phyloP scores from a whole-genome alignment of 2,797 vertebrate species.

The Mareca penelope region DNA sequence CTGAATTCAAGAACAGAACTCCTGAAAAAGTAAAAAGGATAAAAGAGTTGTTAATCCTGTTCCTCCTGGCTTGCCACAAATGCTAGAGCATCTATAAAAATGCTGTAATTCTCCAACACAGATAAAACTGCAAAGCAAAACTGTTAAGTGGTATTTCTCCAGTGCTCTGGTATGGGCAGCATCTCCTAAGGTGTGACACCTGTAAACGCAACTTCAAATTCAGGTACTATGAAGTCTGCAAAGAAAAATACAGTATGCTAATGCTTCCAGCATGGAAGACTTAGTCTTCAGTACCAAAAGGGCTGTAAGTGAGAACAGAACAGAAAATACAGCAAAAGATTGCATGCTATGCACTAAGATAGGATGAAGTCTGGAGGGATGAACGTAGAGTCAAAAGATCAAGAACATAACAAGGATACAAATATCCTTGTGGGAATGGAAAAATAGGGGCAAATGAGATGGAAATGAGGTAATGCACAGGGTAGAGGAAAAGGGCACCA shows the following conservation, averaged over 20 bases:
- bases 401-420: neutral
- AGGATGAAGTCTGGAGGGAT: neutral
- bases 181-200: neutral
- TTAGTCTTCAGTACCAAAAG: neutral
- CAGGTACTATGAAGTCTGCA: neutral
- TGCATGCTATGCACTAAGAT: neutral
- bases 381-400: neutral
- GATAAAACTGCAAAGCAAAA: conserved; percentile 63
- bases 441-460: neutral
- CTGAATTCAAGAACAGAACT: conserved; percentile 75
- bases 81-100: neutral
- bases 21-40: conserved; percentile 75
- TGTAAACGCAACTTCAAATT: neutral
- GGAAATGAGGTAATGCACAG: neutral
- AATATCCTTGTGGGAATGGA: neutral
- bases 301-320: neutral
- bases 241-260: neutral
- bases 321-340: neutral
- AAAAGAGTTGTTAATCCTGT: conserved; percentile 49
- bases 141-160: conserved; percentile 19
- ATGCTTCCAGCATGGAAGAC: neutral
- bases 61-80: neutral
- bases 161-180: neutral
- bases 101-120: neutral
- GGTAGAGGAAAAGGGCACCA: neutral